Evolutionary conservation across 1,140 invertebrate species (phyloP).

Genomic region (Hermatobates lingyangjiaoensis): DNA sequence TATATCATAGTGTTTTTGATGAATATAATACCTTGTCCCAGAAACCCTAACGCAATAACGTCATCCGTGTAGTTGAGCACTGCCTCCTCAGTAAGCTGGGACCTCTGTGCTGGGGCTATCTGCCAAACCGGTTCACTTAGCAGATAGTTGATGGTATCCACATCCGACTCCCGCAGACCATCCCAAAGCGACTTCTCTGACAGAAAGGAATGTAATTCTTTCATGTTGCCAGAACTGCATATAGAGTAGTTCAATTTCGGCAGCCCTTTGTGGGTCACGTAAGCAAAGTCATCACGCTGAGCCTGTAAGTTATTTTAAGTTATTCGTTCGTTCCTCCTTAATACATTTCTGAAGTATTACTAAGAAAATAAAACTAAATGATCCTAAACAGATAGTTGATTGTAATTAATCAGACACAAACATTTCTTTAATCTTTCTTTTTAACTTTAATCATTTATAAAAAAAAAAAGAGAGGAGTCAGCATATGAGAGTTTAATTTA

Average conservation of each 20-base stretch:
- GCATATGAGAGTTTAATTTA: too few species aligned
- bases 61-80: constrained; percentile 67
- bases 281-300: constrained; percentile 55
- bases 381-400: too few species aligned
- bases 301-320: constrained; percentile 66
- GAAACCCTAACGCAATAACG: constrained; percentile 49
- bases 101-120: constrained; percentile 41
- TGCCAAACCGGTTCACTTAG: constrained; percentile 69
- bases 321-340: too few species aligned
- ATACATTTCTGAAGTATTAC: too few species aligned
- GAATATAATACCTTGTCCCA: constrained; percentile 39
- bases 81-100: constrained; percentile 39
- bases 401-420: too few species aligned
- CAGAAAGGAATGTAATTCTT: constrained; percentile 47
- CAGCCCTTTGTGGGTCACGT: constrained; percentile 39
- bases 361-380: too few species aligned
- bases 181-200: constrained; percentile 60
- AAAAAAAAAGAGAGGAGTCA: too few species aligned
- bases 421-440: too few species aligned
- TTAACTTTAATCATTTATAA: too few species aligned
- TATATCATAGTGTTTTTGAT: too few species aligned
- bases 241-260: constrained; percentile 67
- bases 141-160: constrained; percentile 48
- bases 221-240: constrained; percentile 60
- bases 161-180: constrained; percentile 50